Base-by-base conservation (phyloP, 2,888 invertebrate genomes). In the Druceiella hillmani region DNA sequence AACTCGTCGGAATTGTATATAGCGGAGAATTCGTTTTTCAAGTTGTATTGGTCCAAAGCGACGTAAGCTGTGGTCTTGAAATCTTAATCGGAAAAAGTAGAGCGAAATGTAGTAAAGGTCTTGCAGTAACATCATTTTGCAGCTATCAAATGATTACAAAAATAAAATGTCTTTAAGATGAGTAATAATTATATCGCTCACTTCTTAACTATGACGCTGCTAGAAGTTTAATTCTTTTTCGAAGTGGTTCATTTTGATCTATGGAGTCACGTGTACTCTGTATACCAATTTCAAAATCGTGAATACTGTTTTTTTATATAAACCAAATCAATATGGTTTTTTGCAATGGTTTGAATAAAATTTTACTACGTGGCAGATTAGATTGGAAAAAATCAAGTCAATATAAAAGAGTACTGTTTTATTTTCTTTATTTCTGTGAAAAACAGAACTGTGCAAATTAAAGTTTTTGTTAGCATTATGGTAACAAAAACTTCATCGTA, bases 301-400 rank as follows among this genome's bases (percentile, higher is more conserved):
- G 25, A 35, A 46, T 38, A 16, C 25, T 17, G 32, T 44, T 40
- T 35, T 44, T 39, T 38, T 40, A 41, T 32, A 22, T 15, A 38
- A 24, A 26, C 17, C 17, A 35, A 36, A 44, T 42, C 30, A n/a
- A 42, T 37, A 35, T 39, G 40, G 12, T 41, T 30, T 31, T 36
- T 39, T 41, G 39, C 43, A 41, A 41, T 32, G 29, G 37, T 36
- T 46, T 44, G 31, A 40, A 41, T 20, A 46, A 32, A 33, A 38
- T 36, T 30, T 41, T 41, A 33, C 38, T 24, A 15, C 37, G 34
- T 36, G 46, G 43, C 36, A 46, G 30, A 32, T 44, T 33, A 17
- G 39, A 37, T 20, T 44, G 35, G 27, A 44, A 44, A 44, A 46
- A 43, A 20, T 35, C 26, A 27, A 45, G 34, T 41, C 45, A 43